These are phyloP conservation scores for Tenodera sinensis DNA, from an alignment of 2,888 invertebrate species.

Conservation along the genomic window DNA sequence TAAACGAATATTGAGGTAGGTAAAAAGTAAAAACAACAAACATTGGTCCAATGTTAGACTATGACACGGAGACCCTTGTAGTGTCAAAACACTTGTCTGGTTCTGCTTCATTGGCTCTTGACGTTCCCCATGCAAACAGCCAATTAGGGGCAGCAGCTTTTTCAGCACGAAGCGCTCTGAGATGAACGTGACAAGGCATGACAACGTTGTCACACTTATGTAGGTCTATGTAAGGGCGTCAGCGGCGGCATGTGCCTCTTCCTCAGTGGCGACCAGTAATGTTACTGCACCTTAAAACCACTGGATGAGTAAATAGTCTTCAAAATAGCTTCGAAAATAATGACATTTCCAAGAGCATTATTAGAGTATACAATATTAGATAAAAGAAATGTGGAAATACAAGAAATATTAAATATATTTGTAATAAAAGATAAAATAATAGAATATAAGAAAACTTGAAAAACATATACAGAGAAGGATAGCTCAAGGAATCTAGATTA, in stretches of 20 bases:
- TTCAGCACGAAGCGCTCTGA: neutral
- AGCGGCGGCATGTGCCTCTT: neutral
- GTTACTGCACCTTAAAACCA: too few relatives aligned
- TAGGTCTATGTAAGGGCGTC: neutral
- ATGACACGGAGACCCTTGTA: neutral
- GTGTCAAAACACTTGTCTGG: neutral
- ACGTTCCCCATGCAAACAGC: neutral
- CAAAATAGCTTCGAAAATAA: too few relatives aligned
- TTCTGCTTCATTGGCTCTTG: neutral
- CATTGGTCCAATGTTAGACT: neutral
- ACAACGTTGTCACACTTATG: neutral
- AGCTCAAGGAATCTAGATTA: too few relatives aligned
- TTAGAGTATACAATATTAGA: too few relatives aligned
- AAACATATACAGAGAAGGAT: too few relatives aligned
- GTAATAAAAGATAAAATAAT: too few relatives aligned
- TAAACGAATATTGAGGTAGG: neutral
- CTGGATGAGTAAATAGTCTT: too few relatives aligned
- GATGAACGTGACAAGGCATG: conserved; percentile 9
- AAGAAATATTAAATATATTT: too few relatives aligned
- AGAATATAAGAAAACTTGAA: too few relatives aligned
- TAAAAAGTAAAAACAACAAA: neutral
- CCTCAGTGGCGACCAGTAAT: too few relatives aligned
- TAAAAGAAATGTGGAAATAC: too few relatives aligned
- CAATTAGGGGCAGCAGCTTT: neutral
- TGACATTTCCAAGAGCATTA: too few relatives aligned